These are phyloP conservation scores for Neodiprion virginianus DNA, from an alignment of 1,140 invertebrate species.

Conservation along the genomic window DNA sequence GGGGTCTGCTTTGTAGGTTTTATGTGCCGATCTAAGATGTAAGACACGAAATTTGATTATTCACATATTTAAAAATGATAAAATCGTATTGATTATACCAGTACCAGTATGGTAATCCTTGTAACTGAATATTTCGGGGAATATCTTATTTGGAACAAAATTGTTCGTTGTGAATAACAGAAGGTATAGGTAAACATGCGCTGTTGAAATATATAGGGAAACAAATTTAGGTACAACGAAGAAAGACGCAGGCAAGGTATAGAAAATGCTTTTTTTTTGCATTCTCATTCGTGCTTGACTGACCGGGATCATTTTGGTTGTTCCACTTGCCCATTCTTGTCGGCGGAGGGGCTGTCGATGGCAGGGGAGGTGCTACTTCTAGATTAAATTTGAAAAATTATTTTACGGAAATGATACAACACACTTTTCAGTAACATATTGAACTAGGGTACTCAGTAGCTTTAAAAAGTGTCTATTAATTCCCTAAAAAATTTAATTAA, in stretches of 20 bases:
- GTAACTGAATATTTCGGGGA: no score
- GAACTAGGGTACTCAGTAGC: no score
- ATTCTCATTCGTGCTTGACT: constrained; percentile 36
- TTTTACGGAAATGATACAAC: not conserved
- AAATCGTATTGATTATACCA: no score
- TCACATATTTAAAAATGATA: no score
- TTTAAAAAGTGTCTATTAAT: not conserved
- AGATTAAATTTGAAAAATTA: constrained; percentile 20
- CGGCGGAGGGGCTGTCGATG: constrained; percentile 55
- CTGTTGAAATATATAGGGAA: not conserved
- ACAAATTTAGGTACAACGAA: not conserved
- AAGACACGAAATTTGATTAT: no score
- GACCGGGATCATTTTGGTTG: constrained; percentile 52
- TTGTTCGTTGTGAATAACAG: not conserved
- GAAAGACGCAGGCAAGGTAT: not conserved
- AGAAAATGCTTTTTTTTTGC: not conserved
- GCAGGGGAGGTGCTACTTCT: constrained; percentile 60
- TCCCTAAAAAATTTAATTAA: not conserved
- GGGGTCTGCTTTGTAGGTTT: no score
- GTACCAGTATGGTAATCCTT: no score
- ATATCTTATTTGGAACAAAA: no score
- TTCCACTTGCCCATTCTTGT: constrained; percentile 54
- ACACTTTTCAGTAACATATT: no score
- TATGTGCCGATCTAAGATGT: no score
- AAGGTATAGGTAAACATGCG: constrained; percentile 1